Base-by-base conservation (phyloP, 1,140 invertebrate species). In the Drosophila pandora region DNA sequence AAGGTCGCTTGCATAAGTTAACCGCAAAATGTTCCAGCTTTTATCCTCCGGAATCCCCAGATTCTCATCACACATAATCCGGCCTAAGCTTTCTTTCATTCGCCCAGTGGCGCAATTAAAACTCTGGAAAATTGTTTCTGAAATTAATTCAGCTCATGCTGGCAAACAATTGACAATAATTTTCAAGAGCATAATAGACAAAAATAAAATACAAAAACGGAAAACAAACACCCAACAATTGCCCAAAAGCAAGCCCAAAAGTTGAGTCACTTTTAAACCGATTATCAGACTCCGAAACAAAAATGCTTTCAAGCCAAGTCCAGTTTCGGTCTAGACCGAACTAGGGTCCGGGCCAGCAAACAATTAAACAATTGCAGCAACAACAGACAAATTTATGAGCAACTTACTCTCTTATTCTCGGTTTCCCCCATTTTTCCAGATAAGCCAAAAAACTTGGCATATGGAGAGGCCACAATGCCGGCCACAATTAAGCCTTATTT, bases 291-390 rank as follows among this genome's bases (percentile, higher is more conserved):
- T 39, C 39, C 70, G 32, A 62, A 75, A 39, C 32, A 72, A 57
- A 77, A 72, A 58, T 62, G 72, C 76, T 79, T 76, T 83, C 60
- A 56, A 72, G 75, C 65, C 70, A 34, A 72, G 48, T 22, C 30
- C 17, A 47, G 21, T 21, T 43, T 43, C 13, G 13, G 41, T 57
- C 45, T 37, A 49, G 60, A 60, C 13, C 21, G 56, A 50, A 64
- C 63, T 28, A 13, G 72, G 47, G 60, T 57, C 56, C 63, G 13
- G 48, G 21, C 10, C 22, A 21, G 45, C 43, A n/a, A 76, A 87
- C 82, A 87, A 87, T 87, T 88, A 87, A 87, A 87, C 83, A 87
- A 87, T 83, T 88, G 83, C 83, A 82, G 69, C 60, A 54, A 49
- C 62, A 28, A 45, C 58, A 48, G 73, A 67, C 43, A 72, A 85